Evolutionary conservation across 2,797 vertebrate species (phyloP), one percentile per base, ranked within the genome.

Genomic region (Pelochelys cantorii): DNA sequence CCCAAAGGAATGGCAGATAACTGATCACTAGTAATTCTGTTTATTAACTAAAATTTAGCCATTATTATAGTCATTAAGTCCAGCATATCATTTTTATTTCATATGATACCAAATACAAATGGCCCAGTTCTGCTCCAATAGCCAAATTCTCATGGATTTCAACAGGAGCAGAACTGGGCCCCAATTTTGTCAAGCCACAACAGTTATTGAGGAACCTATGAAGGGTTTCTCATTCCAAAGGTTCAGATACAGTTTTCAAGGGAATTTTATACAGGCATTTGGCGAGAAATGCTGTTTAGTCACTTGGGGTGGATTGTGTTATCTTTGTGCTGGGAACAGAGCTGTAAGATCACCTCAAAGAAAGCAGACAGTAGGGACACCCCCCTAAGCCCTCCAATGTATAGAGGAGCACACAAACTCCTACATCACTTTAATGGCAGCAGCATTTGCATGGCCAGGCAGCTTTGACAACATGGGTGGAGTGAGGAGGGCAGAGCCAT

Each of bases 1-100:
- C 54, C 83, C 86, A 89, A 94, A 94, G 53, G 90, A 94, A 93
- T 81, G 1, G n/a, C 27, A 78, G 68, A 71, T 86, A 4, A 92
- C 83, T 93, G 22, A 85, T 93, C 88, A 65, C 42, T 78, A 77
- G 37, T 82, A 54, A 65, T 55, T 89, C 59, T 88, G 78, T 83
- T 86, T 86, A 74, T 48, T 88, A 79, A 11, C 86, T 91, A 83
- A 87, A 95, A 29, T 4, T 89, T 42, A 91, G 53, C 5, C 82
- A 92, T 52, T 79, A 86, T 89, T 4, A 68, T 29, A 83, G 65
- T 83, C 52, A 81, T 54, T 34, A 23, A 86, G 48, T 77, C 42
- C 74, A 77, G 23, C 14, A 52, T 14, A 52, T 52, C 0, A 78
- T 89, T 95, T 94, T 89, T 90, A 85, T 91, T 93, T 92, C 65